Conservation (phyloP, 2,113 vertebrate genomes). For the Syngnathoides biaculeatus region DNA sequence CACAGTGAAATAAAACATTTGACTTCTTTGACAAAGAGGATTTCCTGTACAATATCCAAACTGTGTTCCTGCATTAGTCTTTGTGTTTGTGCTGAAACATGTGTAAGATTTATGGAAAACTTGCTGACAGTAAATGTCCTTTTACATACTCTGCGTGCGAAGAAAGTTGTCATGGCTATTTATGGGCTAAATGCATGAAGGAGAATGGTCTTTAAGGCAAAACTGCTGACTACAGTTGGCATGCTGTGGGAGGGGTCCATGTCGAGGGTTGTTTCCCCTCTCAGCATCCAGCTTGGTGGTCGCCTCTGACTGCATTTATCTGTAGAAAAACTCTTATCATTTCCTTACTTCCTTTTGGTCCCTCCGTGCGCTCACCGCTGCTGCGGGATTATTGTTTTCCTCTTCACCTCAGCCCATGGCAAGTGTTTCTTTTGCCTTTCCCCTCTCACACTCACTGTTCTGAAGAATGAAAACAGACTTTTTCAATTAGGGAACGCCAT, state of each 20-base stretch:
- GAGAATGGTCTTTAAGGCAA: conserved; percentile 37
- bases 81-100: background rate
- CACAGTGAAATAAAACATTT: background rate
- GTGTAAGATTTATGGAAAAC: background rate
- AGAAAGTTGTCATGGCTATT: conserved; percentile 32
- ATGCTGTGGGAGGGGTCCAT: conserved; percentile 61
- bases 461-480: conserved; percentile 65
- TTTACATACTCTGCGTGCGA: conserved; percentile 16
- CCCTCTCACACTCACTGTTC: conserved; percentile 17
- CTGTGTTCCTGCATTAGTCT: background rate
- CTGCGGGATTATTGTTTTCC: conserved; percentile 26
- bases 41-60: background rate
- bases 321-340: conserved; percentile 31
- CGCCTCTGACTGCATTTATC: conserved; percentile 42
- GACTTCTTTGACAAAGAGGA: too few relatives aligned
- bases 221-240: conserved; percentile 74
- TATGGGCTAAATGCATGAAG: conserved; percentile 23
- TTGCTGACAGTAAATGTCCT: background rate
- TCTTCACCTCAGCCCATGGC: conserved; percentile 31
- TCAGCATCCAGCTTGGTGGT: conserved; percentile 61
- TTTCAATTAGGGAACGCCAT: conserved; percentile 69
- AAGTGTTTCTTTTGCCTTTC: conserved; percentile 4
- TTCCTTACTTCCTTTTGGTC: conserved; percentile 28
- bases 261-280: conserved; percentile 49
- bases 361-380: conserved; percentile 6